These are phyloP conservation scores for Trichechus manatus DNA, from an alignment of 2,113 vertebrate genomes.

Conservation along the genomic window DNA sequence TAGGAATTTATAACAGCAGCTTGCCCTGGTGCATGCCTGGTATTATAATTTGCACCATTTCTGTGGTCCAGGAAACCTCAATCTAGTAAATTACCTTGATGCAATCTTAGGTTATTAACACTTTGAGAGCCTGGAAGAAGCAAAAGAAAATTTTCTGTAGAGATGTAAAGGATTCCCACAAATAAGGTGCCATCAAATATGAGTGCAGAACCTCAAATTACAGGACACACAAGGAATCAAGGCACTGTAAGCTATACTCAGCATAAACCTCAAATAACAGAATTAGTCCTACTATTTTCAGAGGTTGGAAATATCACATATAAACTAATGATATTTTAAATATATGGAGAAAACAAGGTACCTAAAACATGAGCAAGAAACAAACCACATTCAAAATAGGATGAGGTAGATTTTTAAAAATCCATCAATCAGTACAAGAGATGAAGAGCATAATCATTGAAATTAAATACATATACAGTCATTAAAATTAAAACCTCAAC, in stretches of 20 bases:
- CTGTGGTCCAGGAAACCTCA: background rate
- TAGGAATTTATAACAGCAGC: background rate
- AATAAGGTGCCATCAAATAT: background rate
- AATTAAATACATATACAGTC: background rate
- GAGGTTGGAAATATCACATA: background rate
- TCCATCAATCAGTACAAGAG: background rate
- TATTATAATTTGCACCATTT: background rate
- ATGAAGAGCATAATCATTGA: background rate
- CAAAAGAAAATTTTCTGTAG: background rate
- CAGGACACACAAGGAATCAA: background rate
- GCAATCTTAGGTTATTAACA: background rate
- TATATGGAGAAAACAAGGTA: background rate
- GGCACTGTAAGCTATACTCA: background rate
- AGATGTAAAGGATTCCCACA: background rate
- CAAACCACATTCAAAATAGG: background rate
- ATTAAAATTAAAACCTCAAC: background rate
- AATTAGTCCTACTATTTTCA: background rate
- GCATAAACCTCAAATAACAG: background rate
- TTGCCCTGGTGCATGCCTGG: background rate
- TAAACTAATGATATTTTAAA: background rate
- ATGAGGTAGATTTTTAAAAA: background rate
- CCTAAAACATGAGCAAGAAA: background rate
- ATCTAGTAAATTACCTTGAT: background rate
- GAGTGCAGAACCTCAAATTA: background rate
- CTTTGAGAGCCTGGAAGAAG: background rate